Evolutionary conservation across 2,888 invertebrate species (phyloP).

Genomic region (Mythimna ferrago): DNA sequence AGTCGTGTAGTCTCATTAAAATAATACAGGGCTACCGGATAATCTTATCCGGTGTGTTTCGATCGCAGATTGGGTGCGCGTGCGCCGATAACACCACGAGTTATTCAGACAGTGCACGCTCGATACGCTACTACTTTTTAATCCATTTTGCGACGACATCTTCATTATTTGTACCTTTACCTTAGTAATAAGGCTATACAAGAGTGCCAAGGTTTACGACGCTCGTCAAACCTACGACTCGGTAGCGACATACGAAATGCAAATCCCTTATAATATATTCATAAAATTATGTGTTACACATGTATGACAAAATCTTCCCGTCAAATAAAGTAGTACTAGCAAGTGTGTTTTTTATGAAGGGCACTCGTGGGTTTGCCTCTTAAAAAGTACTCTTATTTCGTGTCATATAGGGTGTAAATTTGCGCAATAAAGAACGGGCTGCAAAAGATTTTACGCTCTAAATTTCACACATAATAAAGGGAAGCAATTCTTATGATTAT

Average conservation of each 20-base stretch:
- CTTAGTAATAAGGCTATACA: slow-evolving; percentile 64
- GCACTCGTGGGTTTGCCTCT: slow-evolving; percentile 62
- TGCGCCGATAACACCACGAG: slow-evolving; percentile 88
- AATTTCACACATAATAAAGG: slow-evolving; percentile 90
- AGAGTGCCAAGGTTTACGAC: slow-evolving; percentile 67
- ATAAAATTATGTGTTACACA: slow-evolving; percentile 84
- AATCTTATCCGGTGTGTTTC: slow-evolving; percentile 90
- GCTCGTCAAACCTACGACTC: slow-evolving; percentile 65
- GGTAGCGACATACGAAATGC: slow-evolving; percentile 73
- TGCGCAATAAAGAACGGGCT: slow-evolving; percentile 64
- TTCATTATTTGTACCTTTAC: slow-evolving; percentile 86
- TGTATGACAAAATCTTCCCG: slow-evolving; percentile 81
- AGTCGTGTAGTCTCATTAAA: slow-evolving; percentile 91
- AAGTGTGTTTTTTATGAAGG: slow-evolving; percentile 80
- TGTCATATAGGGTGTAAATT: slow-evolving; percentile 67
- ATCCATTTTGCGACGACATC: slow-evolving; percentile 87
- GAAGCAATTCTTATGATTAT: slow-evolving; percentile 91
- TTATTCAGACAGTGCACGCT: slow-evolving; percentile 88
- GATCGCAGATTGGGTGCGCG: slow-evolving; percentile 90
- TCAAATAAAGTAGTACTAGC: slow-evolving; percentile 80
- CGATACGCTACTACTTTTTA: slow-evolving; percentile 87
- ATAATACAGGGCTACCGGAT: slow-evolving; percentile 91
- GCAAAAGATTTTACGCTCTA: slow-evolving; percentile 83
- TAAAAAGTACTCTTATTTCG: slow-evolving; percentile 75
- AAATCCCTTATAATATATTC: slow-evolving; percentile 85